Percentiles rank a stretch among this genome's conserved stretches.
phyloP scores from a whole-genome alignment of 2,888 invertebrate species.

The Sphaeridia pumilis region DNA sequence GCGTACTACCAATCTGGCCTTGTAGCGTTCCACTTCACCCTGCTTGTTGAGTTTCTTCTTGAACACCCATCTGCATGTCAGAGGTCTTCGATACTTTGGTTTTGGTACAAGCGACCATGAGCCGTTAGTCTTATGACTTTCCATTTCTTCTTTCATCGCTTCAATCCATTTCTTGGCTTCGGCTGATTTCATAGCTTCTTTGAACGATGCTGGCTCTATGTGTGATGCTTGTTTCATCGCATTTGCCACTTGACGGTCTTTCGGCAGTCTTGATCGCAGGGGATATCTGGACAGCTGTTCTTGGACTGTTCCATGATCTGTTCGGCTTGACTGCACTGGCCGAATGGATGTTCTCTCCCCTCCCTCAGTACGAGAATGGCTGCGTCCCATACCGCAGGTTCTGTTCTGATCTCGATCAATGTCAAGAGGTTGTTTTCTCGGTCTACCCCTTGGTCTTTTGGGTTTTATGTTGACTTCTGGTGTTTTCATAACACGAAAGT shows the following conservation, averaged over 20 bases:
- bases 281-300: too few relatives aligned
- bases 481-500: too few relatives aligned
- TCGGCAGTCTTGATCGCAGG: background rate
- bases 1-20: slow-evolving; percentile 15
- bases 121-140: background rate
- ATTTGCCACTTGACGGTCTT: background rate
- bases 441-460: too few relatives aligned
- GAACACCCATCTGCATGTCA: slow-evolving; percentile 14
- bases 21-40: slow-evolving; percentile 3
- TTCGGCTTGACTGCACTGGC: too few relatives aligned
- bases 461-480: too few relatives aligned
- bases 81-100: slow-evolving; percentile 2
- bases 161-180: slow-evolving; percentile 11
- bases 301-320: too few relatives aligned
- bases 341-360: too few relatives aligned
- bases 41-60: slow-evolving; percentile 7
- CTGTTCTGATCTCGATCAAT: too few relatives aligned
- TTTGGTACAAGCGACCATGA: slow-evolving; percentile 15
- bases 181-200: slow-evolving; percentile 1
- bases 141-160: slow-evolving; percentile 18
- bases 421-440: too few relatives aligned
- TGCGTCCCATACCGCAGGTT: too few relatives aligned
- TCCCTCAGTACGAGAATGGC: too few relatives aligned
- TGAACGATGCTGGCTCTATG: background rate
- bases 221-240: background rate